Base-by-base conservation (phyloP, 2,888 invertebrate genomes). In the Agriopis aurantiaria region DNA sequence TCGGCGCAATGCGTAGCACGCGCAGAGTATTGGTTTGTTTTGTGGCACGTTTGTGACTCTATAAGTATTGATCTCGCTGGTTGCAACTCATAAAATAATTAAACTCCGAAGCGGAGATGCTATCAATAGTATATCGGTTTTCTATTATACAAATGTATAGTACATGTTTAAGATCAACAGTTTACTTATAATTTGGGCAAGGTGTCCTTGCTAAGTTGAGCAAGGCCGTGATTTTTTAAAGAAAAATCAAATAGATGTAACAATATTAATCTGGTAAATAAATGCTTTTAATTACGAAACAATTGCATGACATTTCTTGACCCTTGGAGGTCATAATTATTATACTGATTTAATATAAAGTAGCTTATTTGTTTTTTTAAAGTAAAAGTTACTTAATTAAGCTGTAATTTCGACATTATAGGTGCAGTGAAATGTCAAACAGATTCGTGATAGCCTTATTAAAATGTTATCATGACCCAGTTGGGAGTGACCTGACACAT, bases 391-490 rank as follows among this genome's bases (percentile, higher is more conserved):
- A 56, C 59, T 65, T 65, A 68, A 72, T 72, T 69, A 68, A 66
- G 51, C 67, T 68, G 57, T 73, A 14, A 52, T 65, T 72, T 62
- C 58, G 14, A 46, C 23, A 55, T 17, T 53, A n/a, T 48, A 53
- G 53, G 17, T 52, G 41, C 59, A 64, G 45, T 46, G 51, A 59
- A 75, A 73, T 75, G 69, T 69, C 71, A 70, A 57, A 71, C 46
- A 23, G 56, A 64, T 59, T 43, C 8, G 40, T 41, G 57, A 67
- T 53, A 63, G 53, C 51, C 40, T 40, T 67, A 46, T 58, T 62
- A 65, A 41, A 56, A 48, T 67, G 57, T 65, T 55, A 64, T 67
- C 70, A 65, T 75, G 75, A 75, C 72, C 68, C 68, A 64, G 46
- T 68, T 71, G 41, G 45, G 23, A 14, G 33, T 49, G 68, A 64